Conservation (phyloP, 2,113 vertebrate species). For the Nicator chloris region DNA sequence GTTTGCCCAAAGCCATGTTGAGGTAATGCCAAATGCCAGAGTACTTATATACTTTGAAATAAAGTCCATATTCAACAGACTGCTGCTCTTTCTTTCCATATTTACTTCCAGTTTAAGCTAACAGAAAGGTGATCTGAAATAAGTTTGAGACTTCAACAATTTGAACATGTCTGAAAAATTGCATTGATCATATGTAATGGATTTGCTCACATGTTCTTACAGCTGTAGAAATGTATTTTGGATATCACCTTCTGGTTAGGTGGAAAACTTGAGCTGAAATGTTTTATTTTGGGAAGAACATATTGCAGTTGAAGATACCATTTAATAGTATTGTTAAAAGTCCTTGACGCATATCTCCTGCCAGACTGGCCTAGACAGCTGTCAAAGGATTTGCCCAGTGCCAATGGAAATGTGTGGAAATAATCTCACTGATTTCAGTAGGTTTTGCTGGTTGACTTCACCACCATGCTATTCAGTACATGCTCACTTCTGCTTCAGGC, state of each 20-base stretch:
- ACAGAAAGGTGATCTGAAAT: background rate
- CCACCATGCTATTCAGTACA: background rate
- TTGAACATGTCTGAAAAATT: background rate
- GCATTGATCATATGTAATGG: background rate
- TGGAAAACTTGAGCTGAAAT: background rate
- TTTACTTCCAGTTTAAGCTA: background rate
- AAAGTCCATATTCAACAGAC: background rate
- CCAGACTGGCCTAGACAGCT: background rate
- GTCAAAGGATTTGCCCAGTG: background rate
- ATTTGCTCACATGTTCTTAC: background rate
- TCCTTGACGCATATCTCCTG: background rate
- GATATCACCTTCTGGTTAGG: background rate
- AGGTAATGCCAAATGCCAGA: background rate
- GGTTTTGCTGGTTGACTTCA: background rate
- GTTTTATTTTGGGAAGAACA: background rate
- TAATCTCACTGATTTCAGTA: background rate
- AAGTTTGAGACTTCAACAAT: background rate
- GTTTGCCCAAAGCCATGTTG: slow-evolving; percentile 7
- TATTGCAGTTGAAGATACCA: background rate
- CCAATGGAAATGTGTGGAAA: background rate
- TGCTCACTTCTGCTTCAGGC: background rate
- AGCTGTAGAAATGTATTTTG: background rate
- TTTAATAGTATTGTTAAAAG: background rate
- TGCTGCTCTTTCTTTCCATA: background rate
- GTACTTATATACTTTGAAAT: slow-evolving; percentile 11